These are phyloP conservation scores for Nibea coibor DNA, from an alignment of 2,113 vertebrate species.

Conservation along the genomic window DNA sequence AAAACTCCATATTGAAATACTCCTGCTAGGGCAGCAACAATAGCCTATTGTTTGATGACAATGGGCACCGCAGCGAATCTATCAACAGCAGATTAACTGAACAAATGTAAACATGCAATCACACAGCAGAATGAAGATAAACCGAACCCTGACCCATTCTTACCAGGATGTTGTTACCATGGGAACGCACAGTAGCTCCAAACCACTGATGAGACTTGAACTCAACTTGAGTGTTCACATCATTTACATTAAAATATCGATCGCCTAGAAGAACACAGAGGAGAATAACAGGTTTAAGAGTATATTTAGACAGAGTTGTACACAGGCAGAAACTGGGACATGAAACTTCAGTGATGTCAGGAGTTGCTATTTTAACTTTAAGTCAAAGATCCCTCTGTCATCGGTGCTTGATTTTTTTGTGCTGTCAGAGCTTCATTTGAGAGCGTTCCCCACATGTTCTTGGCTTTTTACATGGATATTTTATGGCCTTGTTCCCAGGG, in stretches of 20 bases:
- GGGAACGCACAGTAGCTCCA: conserved; percentile 77
- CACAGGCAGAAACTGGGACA: neutral
- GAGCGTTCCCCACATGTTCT: conserved; percentile 48
- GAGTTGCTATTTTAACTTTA: conserved; percentile 33
- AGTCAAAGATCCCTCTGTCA: conserved; percentile 33
- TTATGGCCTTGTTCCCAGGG: conserved; percentile 52
- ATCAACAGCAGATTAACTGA: neutral
- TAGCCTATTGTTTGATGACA: neutral
- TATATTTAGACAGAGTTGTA: neutral
- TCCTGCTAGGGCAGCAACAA: neutral
- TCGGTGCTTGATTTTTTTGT: conserved; percentile 11
- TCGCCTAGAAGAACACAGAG: conserved; percentile 68
- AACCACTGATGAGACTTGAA: conserved; percentile 81
- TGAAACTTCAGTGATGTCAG: conserved; percentile 27
- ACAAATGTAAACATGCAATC: neutral
- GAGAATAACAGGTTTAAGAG: neutral
- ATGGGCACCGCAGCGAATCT: neutral
- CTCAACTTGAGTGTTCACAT: conserved; percentile 77
- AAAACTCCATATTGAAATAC: neutral
- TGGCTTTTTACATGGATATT: conserved; percentile 66
- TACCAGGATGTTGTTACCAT: conserved; percentile 76
- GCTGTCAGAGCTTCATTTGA: conserved; percentile 36
- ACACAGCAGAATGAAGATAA: neutral
- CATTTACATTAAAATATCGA: conserved; percentile 72
- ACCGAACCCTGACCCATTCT: conserved; percentile 25